Conservation (phyloP, 2,797 vertebrate genomes). For the Eidolon dupreanum region DNA sequence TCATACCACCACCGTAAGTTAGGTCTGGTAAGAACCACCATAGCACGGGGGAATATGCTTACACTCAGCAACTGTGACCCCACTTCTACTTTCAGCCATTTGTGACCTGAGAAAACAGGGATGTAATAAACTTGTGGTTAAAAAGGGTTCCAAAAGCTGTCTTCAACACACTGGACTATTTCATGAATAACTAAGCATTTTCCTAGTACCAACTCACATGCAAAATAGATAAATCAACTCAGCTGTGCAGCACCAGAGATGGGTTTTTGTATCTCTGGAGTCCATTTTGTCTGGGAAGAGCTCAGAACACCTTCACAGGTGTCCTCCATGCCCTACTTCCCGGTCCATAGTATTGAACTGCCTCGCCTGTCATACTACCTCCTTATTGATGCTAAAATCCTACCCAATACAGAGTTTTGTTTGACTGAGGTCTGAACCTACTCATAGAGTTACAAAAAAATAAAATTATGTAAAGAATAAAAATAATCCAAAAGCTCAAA, state of each 20-base stretch:
- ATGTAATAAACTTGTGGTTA: neutral
- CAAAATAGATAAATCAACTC: neutral
- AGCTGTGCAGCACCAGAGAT: neutral
- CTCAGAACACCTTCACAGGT: neutral
- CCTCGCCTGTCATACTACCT: neutral
- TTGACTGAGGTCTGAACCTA: neutral
- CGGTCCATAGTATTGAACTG: neutral
- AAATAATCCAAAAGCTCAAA: neutral
- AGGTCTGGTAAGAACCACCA: neutral
- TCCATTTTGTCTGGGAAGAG: neutral
- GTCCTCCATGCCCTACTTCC: neutral
- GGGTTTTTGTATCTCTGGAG: neutral
- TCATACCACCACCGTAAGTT: neutral
- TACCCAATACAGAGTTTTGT: neutral
- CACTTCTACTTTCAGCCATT: neutral
- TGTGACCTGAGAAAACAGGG: neutral
- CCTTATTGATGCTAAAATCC: neutral
- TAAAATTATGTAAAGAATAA: conserved; percentile 15
- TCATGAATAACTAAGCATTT: neutral
- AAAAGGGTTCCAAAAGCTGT: neutral
- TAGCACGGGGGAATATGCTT: neutral
- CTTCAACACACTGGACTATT: neutral
- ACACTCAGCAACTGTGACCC: neutral
- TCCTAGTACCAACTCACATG: neutral
- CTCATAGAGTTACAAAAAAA: neutral